Evolutionary conservation across 2,888 invertebrate genomes (phyloP).

Genomic region (Drosophila bunnanda): DNA sequence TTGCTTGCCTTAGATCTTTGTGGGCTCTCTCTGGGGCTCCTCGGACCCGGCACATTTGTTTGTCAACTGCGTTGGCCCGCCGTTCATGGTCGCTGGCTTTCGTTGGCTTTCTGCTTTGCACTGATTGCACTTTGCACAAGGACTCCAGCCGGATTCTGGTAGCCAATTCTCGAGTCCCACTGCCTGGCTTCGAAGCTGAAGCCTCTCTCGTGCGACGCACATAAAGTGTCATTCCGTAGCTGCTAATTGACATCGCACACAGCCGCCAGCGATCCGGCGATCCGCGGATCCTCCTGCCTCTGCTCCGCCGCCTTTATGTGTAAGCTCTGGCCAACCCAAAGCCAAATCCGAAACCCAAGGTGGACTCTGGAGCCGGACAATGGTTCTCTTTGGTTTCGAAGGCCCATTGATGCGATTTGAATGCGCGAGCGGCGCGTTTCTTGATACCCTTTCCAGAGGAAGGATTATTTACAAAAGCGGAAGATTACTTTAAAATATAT

Average conservation of each 20-base stretch:
- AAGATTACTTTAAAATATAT: background rate
- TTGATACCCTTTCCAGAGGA: slow-evolving; percentile 30
- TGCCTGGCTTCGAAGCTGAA: slow-evolving; percentile 14
- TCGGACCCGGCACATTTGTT: slow-evolving; percentile 63
- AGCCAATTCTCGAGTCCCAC: slow-evolving; percentile 39
- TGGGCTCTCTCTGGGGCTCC: slow-evolving; percentile 23
- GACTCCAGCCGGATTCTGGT: slow-evolving; percentile 48
- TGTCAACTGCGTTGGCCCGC: slow-evolving; percentile 75
- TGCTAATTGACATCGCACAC: slow-evolving; percentile 85
- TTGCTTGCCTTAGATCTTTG: slow-evolving; percentile 65
- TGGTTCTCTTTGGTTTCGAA: slow-evolving; percentile 63
- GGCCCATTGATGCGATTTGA: slow-evolving; percentile 75
- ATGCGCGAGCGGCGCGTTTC: slow-evolving; percentile 64
- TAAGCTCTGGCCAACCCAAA: slow-evolving; percentile 24
- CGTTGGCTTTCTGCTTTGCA: slow-evolving; percentile 76
- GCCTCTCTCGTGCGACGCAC: slow-evolving; percentile 78
- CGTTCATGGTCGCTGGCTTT: slow-evolving; percentile 74
- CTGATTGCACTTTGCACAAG: slow-evolving; percentile 81
- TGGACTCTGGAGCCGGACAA: slow-evolving; percentile 51
- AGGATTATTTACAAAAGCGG: background rate
- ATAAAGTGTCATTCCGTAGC: slow-evolving; percentile 84
- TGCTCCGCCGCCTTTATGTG: slow-evolving; percentile 14
- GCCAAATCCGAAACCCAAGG: slow-evolving; percentile 4
- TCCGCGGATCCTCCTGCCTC: slow-evolving; percentile 12
- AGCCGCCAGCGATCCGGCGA: slow-evolving; percentile 38